Evolutionary conservation across 2,113 vertebrate genomes (phyloP), one percentile per base, ranked within the genome.

Genomic region (Poecilia latipinna): DNA sequence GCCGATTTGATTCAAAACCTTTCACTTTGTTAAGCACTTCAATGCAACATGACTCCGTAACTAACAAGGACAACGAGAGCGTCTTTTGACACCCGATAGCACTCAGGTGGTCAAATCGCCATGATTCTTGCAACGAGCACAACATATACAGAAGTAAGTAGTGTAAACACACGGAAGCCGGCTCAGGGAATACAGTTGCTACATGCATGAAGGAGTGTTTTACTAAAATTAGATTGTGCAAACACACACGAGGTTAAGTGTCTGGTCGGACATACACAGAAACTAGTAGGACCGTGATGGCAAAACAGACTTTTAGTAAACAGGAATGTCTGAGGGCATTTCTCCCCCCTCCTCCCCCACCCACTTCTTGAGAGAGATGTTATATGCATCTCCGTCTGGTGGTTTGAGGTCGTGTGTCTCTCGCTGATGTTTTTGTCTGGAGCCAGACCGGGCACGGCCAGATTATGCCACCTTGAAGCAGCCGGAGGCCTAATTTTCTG

Each of bases 401-500:
- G 80, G 80, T 85, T 82, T 83, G 83, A 81, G 85, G 82, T 79
- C 74, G 79, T 75, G 78, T 0, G 29, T 67, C 78, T 70, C 80
- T 88, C 29, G 6, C 63, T 89, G 78, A 44, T 65, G 79, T 87
- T 91, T 91, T 85, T 91, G 90, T 89, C 86, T 91, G 85, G 77
- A 90, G 63, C 67, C 80, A 88, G 79, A 79, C 84, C 74, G 83
- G 82, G 79, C 72, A 84, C 24, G 76, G 85, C 84, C 79, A 82
- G 85, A 87, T 80, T 83, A 82, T 61, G 61, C 89, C 83, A 82
- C 80, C 74, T 78, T 66, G 65, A 78, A 88, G 79, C 79, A 85
- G 87, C 82, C 83, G 76, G 72, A 80, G 67, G 66, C 68, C 72
- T 70, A 73, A 84, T 82, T 77, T 79, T 69, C 69, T 72, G 69